A percentile compares a stretch with the other conserved stretches of the same genome.
Evolutionary conservation across 2,888 invertebrate genomes (phyloP).

Genomic region (Tetragonula carbonaria): DNA sequence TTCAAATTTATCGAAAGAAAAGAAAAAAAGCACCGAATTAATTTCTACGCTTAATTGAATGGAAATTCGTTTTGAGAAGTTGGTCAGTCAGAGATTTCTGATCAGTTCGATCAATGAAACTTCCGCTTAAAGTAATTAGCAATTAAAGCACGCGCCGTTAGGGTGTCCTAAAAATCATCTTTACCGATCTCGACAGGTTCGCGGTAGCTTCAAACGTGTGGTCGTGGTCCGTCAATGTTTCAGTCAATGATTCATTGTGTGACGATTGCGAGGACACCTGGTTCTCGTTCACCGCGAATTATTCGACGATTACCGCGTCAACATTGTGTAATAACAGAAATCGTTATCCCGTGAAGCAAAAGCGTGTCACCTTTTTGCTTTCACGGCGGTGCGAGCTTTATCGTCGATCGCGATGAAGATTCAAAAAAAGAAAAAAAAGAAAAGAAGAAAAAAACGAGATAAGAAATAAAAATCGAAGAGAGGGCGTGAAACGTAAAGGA

Average conservation of each 20-base stretch:
- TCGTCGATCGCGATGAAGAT: constrained; percentile 3
- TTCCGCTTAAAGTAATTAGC: not conserved
- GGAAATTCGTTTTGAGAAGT: not conserved
- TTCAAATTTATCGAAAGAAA: too few relatives aligned
- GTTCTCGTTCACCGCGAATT: not conserved
- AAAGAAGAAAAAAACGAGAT: not conserved
- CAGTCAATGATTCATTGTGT: not conserved
- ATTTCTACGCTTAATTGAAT: not conserved
- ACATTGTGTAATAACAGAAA: not conserved
- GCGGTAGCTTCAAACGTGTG: not conserved
- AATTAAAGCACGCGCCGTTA: not conserved
- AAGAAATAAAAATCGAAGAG: too few relatives aligned
- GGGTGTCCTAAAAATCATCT: not conserved
- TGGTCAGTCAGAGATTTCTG: not conserved
- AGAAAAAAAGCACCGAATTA: not conserved
- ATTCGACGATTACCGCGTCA: not conserved
- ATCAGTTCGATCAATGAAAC: not conserved
- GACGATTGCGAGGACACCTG: not conserved
- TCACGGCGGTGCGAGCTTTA: not conserved
- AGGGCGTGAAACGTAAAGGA: too few relatives aligned
- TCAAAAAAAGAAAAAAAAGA: not conserved
- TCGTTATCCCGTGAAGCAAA: too few relatives aligned
- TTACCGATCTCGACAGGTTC: constrained; percentile 28
- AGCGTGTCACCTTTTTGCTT: not conserved
- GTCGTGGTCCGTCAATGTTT: constrained; percentile 1